Percentiles rank a stretch among this genome's conserved stretches.
phyloP scores from a whole-genome alignment of 2,113 vertebrate species.

The Parotia lawesii region DNA sequence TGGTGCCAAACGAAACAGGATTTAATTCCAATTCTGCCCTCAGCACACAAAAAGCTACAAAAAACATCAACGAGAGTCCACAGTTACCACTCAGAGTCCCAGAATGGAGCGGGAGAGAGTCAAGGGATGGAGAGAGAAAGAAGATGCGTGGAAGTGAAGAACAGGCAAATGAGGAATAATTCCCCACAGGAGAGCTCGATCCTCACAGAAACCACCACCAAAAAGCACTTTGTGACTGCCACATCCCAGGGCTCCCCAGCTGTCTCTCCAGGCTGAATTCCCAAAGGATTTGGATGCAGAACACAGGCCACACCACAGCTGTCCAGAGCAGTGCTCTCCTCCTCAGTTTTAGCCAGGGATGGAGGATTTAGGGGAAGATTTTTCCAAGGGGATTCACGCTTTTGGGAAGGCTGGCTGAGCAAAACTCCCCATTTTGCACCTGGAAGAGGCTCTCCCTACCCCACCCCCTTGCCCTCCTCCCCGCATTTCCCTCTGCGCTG shows the following conservation, averaged over 20 bases:
- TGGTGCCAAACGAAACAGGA: neutral
- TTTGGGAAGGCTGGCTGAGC: neutral
- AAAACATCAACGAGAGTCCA: constrained; percentile 59
- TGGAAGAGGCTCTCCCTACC: neutral
- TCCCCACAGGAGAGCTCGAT: constrained; percentile 59
- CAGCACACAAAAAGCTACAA: constrained; percentile 36
- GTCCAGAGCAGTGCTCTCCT: accelerated
- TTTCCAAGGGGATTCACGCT: neutral
- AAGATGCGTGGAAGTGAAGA: constrained; percentile 68
- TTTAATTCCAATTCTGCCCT: neutral
- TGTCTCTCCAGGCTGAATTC: neutral
- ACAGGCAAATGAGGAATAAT: constrained; percentile 60
- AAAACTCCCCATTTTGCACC: neutral
- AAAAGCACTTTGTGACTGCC: neutral
- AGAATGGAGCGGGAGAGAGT: constrained; percentile 58
- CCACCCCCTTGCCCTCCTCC: neutral
- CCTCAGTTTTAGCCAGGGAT: no score
- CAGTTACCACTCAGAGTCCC: constrained; percentile 56
- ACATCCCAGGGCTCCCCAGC: neutral
- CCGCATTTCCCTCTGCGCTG: neutral
- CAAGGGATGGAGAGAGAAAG: constrained; percentile 58
- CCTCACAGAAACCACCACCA: neutral
- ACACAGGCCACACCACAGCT: neutral
- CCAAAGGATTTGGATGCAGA: neutral
- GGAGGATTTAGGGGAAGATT: neutral